Evolutionary conservation across 1,140 invertebrate species (phyloP).

Genomic region (Leptoteleia sp.): DNA sequence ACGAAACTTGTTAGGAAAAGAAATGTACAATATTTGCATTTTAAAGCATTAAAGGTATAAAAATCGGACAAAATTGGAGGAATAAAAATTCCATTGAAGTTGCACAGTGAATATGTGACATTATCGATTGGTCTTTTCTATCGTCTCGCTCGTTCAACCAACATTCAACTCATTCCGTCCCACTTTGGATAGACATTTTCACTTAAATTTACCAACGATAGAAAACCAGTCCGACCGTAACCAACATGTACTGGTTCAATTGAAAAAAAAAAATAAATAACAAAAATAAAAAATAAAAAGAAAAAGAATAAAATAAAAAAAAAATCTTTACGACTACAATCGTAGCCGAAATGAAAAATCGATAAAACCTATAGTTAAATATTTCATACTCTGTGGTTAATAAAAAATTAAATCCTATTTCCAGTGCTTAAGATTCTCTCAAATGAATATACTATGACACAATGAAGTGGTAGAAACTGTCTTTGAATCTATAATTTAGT

Average conservation of each 20-base stretch:
- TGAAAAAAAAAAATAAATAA: no score
- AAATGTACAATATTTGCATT: slow-evolving; percentile 56
- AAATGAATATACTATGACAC: no score
- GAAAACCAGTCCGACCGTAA: slow-evolving; percentile 62
- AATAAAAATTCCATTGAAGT: slow-evolving; percentile 59
- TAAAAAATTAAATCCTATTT: slow-evolving; percentile 18
- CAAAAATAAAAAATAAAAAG: no score
- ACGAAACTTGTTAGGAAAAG: slow-evolving; percentile 43
- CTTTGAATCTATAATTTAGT: no score
- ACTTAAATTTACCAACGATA: slow-evolving; percentile 57
- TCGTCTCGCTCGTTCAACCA: slow-evolving; percentile 11
- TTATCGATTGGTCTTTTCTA: slow-evolving; percentile 51
- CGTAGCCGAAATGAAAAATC: slow-evolving; percentile 31
- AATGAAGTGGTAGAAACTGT: no score
- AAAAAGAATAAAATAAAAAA: no score
- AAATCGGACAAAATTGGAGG: slow-evolving; percentile 36
- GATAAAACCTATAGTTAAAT: slow-evolving; percentile 32
- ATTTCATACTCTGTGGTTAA: slow-evolving; percentile 9
- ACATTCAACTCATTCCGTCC: slow-evolving; percentile 15
- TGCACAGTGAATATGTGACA: slow-evolving; percentile 53
- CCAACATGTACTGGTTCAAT: slow-evolving; percentile 73
- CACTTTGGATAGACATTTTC: slow-evolving; percentile 54
- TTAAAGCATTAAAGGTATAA: slow-evolving; percentile 50
- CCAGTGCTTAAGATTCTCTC: no score
- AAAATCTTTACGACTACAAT: slow-evolving; percentile 69